Conservation (phyloP, 2,113 vertebrate species). For the Coptodon rendalli region DNA sequence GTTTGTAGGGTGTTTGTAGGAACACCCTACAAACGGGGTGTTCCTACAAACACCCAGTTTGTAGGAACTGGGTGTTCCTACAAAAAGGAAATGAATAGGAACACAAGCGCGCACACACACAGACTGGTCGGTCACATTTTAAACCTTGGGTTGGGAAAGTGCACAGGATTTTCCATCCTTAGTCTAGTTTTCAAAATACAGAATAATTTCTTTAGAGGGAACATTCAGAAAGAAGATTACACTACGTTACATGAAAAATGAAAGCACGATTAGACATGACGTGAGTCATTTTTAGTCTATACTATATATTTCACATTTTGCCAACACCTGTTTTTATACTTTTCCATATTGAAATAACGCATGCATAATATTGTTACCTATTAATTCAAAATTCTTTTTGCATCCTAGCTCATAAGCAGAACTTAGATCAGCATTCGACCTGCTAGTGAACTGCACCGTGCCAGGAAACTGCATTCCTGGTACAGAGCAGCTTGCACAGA, state of each 20-base stretch:
- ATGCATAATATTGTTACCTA: neutral
- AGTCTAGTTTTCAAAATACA: rapidly evolving
- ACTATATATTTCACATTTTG: neutral
- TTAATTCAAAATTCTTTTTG: neutral
- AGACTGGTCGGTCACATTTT: neutral
- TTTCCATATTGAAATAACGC: neutral
- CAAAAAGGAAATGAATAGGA: rapidly evolving
- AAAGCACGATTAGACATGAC: neutral
- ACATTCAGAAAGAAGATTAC: neutral
- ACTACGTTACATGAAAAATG: neutral
- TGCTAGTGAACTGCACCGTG: neutral
- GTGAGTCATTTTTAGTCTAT: neutral
- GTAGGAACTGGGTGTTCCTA: neutral
- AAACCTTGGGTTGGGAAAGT: rapidly evolving
- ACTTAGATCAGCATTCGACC: neutral
- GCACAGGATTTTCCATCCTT: rapidly evolving
- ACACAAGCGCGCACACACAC: rapidly evolving
- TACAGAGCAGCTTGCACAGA: neutral
- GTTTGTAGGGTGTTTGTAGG: too few species aligned
- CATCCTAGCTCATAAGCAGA: neutral
- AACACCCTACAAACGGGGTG: too few species aligned
- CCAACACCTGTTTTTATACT: neutral
- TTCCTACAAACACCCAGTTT: too few species aligned
- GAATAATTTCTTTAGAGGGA: neutral
- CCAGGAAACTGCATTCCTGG: conserved; percentile 11